A percentile compares a stretch with the other conserved stretches of the same genome.
Conservation (phyloP, 2,797 vertebrate genomes). For the Sebastiscus tertius region DNA sequence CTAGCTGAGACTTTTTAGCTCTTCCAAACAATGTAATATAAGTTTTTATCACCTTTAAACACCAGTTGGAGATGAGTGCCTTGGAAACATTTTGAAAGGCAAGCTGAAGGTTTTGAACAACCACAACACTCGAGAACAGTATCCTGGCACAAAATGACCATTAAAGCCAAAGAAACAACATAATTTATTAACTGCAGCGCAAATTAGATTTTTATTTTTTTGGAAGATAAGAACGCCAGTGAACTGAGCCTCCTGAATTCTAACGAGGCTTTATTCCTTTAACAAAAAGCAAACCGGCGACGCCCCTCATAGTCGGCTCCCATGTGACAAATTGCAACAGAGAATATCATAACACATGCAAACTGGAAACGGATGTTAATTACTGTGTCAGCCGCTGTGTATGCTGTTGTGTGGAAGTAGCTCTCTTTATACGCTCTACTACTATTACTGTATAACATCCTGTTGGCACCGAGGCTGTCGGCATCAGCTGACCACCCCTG, state of each 20-base stretch:
- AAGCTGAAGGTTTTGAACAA: conserved; percentile 9
- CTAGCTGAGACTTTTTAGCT: not conserved
- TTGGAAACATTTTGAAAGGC: conserved; percentile 10
- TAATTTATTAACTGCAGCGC: conserved; percentile 31
- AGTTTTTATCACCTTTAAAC: conserved; percentile 25
- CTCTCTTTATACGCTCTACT: conserved; percentile 65
- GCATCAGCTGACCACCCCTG: conserved; percentile 62
- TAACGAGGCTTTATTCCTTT: conserved; percentile 22
- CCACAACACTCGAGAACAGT: not conserved
- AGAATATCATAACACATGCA: conserved; percentile 67
- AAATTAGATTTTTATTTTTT: conserved; percentile 21
- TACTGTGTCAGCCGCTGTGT: conserved; percentile 43
- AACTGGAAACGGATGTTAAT: conserved; percentile 69
- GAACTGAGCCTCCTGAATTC: conserved; percentile 25
- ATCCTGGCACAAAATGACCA: conserved; percentile 40
- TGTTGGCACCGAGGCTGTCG: conserved; percentile 68
- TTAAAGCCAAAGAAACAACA: conserved; percentile 24
- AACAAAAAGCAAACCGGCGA: conserved; percentile 45
- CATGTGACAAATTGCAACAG: conserved; percentile 60
- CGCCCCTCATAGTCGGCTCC: conserved; percentile 36
- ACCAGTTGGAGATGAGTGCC: conserved; percentile 1
- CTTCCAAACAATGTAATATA: conserved; percentile 1
- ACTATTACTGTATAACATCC: conserved; percentile 72
- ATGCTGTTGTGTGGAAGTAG: conserved; percentile 45
- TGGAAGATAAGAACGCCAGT: conserved; percentile 6